phyloP scores from a whole-genome alignment of 2,888 invertebrate species.

The Gryllus longicercus region DNA sequence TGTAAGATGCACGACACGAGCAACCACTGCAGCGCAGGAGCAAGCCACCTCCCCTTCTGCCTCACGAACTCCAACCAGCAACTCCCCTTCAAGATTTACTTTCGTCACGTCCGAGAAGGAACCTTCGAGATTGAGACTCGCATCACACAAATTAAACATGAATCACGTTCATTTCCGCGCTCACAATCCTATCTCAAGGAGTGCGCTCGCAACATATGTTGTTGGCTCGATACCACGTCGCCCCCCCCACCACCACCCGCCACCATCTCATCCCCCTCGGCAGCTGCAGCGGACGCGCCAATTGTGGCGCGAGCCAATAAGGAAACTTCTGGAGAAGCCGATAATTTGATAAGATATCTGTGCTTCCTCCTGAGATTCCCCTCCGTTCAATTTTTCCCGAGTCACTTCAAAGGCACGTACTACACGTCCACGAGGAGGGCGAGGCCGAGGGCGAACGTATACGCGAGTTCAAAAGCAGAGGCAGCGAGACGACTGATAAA shows the following conservation, averaged over 20 bases:
- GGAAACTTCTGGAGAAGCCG: background rate
- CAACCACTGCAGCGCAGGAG: no score
- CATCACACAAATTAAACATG: conserved; percentile 8
- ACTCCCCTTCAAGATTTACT: conserved; percentile 3
- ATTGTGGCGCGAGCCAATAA: background rate
- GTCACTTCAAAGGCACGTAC: no score
- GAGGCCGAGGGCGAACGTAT: no score
- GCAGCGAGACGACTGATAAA: no score
- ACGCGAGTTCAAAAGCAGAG: no score
- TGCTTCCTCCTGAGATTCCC: background rate
- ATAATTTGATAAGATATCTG: conserved; percentile 17
- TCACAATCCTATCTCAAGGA: background rate
- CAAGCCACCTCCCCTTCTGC: no score
- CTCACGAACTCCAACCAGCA: background rate
- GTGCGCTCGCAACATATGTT: conserved; percentile 7
- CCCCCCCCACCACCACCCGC: no score
- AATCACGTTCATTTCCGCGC: background rate
- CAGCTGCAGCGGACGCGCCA: conserved; percentile 6
- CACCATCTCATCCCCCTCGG: background rate
- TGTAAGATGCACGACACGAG: no score
- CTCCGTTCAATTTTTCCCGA: background rate
- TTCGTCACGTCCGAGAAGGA: background rate
- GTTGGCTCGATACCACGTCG: background rate
- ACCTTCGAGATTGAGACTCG: background rate
- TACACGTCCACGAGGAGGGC: no score